A percentile compares a stretch with the other conserved stretches of the same genome.
These are phyloP conservation scores for Poeciliopsis gracilis DNA, from an alignment of 2,797 vertebrate species.

Conservation along the genomic window DNA sequence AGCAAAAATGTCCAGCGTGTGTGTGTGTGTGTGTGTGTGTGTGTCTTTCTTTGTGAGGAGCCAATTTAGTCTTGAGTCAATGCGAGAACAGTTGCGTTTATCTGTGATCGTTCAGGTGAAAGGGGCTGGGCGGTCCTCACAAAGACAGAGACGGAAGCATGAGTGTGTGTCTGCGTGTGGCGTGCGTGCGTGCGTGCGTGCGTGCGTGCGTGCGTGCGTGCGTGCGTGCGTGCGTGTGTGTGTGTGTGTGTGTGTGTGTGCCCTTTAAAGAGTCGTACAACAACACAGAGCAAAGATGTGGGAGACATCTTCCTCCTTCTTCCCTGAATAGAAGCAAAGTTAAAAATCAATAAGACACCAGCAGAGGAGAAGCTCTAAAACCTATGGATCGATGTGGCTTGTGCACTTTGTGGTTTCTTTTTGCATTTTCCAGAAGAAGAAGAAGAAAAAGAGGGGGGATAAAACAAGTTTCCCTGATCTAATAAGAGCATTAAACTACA, in stretches of 20 bases:
- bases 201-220: conserved; percentile 6
- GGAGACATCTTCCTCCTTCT: conserved; percentile 46
- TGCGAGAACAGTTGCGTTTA: conserved; percentile 6
- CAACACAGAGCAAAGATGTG: conserved; percentile 26
- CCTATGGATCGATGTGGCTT: conserved; percentile 50
- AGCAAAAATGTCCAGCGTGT: not conserved
- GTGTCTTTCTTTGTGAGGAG: conserved; percentile 15
- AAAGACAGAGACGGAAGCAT: not conserved
- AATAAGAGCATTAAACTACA: conserved; percentile 6
- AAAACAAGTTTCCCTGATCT: conserved; percentile 7
- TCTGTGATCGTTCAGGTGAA: conserved; percentile 1
- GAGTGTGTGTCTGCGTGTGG: conserved; percentile 6
- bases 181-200: not conserved
- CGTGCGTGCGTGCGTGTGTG: not conserved
- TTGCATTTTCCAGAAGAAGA: conserved; percentile 30
- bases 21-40: conserved; percentile 5
- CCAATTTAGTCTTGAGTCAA: conserved; percentile 6
- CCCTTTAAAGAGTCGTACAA: conserved; percentile 28
- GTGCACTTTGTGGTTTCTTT: conserved; percentile 32
- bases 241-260: conserved; percentile 17
- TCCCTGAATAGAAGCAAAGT: conserved; percentile 57
- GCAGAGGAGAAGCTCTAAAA: conserved; percentile 54
- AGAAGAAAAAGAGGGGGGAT: not conserved
- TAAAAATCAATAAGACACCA: conserved; percentile 62
- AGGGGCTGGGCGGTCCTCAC: conserved; percentile 1